phyloP scores from a whole-genome alignment of 2,797 vertebrate genomes.

The Coracias cyanogaster region DNA sequence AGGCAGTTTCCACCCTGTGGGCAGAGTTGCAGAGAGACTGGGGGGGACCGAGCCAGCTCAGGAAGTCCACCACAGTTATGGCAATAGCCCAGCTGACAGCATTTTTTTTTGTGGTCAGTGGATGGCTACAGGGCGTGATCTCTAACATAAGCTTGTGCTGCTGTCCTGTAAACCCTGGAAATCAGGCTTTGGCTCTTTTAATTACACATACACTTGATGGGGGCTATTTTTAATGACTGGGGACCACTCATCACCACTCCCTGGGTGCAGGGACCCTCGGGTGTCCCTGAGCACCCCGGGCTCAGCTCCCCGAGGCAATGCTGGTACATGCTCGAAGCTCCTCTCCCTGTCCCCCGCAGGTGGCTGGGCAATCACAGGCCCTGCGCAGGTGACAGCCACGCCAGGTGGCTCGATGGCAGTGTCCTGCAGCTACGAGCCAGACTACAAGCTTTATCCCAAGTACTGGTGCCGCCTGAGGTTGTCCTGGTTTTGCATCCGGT shows the following conservation, averaged over 20 bases:
- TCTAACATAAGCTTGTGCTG: neutral
- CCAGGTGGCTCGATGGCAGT: neutral
- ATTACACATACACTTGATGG: fast-evolving
- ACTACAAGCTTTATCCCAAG: neutral
- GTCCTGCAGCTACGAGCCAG: slow-evolving; percentile 9
- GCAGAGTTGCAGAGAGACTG: neutral
- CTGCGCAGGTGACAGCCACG: fast-evolving
- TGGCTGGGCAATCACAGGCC: neutral
- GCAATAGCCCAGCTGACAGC: neutral
- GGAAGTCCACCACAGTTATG: fast-evolving
- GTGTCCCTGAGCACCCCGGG: fast-evolving
- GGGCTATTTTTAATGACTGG: neutral
- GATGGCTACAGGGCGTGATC: fast-evolving
- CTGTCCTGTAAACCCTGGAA: neutral
- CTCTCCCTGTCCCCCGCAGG: neutral
- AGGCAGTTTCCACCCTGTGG: neutral
- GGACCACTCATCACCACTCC: neutral
- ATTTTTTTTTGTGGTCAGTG: neutral
- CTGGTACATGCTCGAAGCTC: fast-evolving
- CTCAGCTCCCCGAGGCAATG: fast-evolving
- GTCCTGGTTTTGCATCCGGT: neutral
- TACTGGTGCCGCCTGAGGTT: neutral
- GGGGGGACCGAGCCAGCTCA: neutral
- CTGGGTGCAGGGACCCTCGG: fast-evolving
- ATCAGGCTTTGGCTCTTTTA: neutral